Base-by-base conservation (phyloP, 2,888 invertebrate genomes). In the Volucella inanis region DNA sequence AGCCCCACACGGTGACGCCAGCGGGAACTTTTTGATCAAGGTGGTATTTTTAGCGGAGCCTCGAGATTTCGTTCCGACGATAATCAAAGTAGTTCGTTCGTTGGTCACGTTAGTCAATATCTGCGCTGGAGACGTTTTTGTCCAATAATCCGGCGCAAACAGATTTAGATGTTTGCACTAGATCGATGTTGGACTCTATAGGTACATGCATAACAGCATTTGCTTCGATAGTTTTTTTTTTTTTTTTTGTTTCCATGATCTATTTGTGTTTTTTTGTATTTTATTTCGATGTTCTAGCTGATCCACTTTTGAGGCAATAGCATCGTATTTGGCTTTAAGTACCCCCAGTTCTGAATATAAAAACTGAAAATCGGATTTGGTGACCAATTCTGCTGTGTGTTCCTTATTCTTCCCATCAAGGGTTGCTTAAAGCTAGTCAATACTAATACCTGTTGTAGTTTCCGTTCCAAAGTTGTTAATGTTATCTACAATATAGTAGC, bases 61-160 rank as follows among this genome's bases (percentile, higher is more conserved):
- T 15, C 67, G 41, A 0, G 67, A 67, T 18, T 52, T 67, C 8
- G n/a, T 54, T 14, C 39, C 41, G 67, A 54, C 52, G n/a, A 52
- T 43, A 39, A 54, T 67, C 22, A 22, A 54, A 10, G 54, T n/a
- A 1, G 10, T 38, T n/a, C 64, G 9, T 14, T 9, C 64, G 9
- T 14, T 9, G 6, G 22, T 67, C n/a, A 1, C 47, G 45, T 31
- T 49, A 8, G 14, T 43, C 43, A 43, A 52, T n/a, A 18, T 15
- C 67, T 10, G 14, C 6, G 18, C 6, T 52, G 11, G 4, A 18
- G 3, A 41, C 43, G 8, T 22, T 9, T n/a, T 64, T 12, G 10
- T 49, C 38, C 38, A 64, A 15, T 14, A 49, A 38, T 3, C 38
- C 67, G 31, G n/a, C 31, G 12, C 67, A 67, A 8, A 67, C 9